Percentiles rank a stretch among this genome's conserved stretches.
Conservation (phyloP, 2,797 vertebrate species). For the Syncerus caffer region DNA sequence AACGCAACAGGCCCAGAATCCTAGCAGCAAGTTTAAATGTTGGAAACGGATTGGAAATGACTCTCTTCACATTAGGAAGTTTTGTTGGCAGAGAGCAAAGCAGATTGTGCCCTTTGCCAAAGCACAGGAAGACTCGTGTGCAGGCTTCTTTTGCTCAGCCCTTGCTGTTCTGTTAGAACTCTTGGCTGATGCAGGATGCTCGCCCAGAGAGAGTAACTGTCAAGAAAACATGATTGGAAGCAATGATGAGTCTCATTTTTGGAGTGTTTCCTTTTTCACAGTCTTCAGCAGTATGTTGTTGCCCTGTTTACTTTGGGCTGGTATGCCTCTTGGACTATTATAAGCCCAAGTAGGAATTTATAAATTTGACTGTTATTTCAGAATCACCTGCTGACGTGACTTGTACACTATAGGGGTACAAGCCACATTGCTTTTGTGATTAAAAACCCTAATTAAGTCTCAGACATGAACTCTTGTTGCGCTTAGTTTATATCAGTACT, state of each 20-base stretch:
- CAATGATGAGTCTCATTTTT: neutral
- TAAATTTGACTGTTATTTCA: neutral
- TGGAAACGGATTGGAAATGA: constrained; percentile 37
- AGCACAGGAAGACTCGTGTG: neutral
- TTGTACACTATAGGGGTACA: neutral
- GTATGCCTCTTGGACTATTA: neutral
- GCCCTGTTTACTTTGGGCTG: neutral
- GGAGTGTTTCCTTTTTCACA: neutral
- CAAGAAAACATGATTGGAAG: neutral
- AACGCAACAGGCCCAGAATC: constrained; percentile 11
- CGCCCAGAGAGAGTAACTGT: neutral
- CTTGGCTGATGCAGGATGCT: neutral
- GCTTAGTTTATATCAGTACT: neutral
- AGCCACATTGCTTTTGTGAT: neutral
- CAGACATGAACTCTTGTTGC: neutral
- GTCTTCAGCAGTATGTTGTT: neutral
- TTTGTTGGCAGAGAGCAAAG: constrained; percentile 32
- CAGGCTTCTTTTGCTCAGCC: neutral
- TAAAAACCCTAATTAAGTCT: neutral
- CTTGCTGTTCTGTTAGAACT: neutral
- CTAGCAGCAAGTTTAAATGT: constrained; percentile 39
- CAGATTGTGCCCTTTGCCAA: constrained; percentile 42
- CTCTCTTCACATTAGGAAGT: constrained; percentile 39
- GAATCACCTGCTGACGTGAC: neutral
- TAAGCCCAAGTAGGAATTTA: neutral